A percentile compares a stretch with the other conserved stretches of the same genome.
Conservation (phyloP, 2,797 vertebrate species). For the Chelon labrosus region DNA sequence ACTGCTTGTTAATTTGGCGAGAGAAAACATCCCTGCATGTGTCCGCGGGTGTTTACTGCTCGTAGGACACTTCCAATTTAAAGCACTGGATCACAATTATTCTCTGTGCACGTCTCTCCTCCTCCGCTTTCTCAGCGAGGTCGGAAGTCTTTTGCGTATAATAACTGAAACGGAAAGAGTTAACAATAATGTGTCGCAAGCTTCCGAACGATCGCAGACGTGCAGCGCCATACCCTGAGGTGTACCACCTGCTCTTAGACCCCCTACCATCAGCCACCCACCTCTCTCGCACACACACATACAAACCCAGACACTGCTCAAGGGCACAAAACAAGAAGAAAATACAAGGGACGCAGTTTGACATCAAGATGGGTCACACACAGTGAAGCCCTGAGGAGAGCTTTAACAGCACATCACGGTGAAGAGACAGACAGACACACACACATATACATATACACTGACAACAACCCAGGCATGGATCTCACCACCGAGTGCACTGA, state of each 20-base stretch:
- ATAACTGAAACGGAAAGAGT: background rate
- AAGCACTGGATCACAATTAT: slow-evolving; percentile 27
- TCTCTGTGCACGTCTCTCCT: slow-evolving; percentile 1
- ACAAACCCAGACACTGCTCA: slow-evolving; percentile 35
- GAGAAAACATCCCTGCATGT: slow-evolving; percentile 26
- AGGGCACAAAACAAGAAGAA: slow-evolving; percentile 47
- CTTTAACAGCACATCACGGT: slow-evolving; percentile 41
- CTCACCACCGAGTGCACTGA: slow-evolving; percentile 1
- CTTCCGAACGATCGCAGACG: slow-evolving; percentile 44
- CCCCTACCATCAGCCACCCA: slow-evolving; percentile 43
- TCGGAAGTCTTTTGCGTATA: slow-evolving; percentile 8
- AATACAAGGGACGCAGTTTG: slow-evolving; percentile 49
- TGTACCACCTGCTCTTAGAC: slow-evolving; percentile 64
- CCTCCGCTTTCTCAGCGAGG: slow-evolving; percentile 1
- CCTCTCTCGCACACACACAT: slow-evolving; percentile 42
- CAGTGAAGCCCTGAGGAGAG: slow-evolving; percentile 55
- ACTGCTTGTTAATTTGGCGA: slow-evolving; percentile 30
- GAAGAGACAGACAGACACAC: slow-evolving; percentile 35
- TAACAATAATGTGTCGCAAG: slow-evolving; percentile 11
- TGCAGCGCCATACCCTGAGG: slow-evolving; percentile 45
- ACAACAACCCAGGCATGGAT: slow-evolving; percentile 36
- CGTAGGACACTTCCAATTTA: slow-evolving; percentile 26
- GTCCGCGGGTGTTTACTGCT: slow-evolving; percentile 21
- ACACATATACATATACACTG: slow-evolving; percentile 19
- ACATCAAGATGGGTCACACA: slow-evolving; percentile 57